These are phyloP conservation scores for Sturnus vulgaris DNA, from an alignment of 2,113 vertebrate species.

Conservation along the genomic window DNA sequence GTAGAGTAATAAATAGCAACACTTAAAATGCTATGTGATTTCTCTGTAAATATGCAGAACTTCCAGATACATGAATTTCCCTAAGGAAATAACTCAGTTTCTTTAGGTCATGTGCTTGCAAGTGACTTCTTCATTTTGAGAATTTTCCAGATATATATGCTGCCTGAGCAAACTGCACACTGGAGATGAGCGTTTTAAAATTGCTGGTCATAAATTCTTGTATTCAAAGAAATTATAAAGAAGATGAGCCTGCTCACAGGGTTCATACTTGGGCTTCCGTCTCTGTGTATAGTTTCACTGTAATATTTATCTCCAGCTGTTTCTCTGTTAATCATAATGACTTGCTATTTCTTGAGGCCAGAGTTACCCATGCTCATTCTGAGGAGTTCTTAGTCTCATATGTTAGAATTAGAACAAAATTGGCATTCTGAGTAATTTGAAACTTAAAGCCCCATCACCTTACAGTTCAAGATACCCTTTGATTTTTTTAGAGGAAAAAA, in stretches of 20 bases:
- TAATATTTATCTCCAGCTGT: neutral
- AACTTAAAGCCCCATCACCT: neutral
- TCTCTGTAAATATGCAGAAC: neutral
- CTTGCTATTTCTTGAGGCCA: neutral
- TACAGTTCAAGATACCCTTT: neutral
- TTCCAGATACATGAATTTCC: neutral
- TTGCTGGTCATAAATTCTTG: neutral
- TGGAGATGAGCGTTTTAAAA: neutral
- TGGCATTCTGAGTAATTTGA: neutral
- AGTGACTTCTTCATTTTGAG: neutral
- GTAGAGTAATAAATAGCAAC: neutral
- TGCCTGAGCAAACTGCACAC: neutral
- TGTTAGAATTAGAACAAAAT: neutral
- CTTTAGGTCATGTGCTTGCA: neutral
- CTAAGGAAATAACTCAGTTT: neutral
- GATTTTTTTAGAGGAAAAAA: neutral
- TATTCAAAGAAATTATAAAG: neutral
- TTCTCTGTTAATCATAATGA: neutral
- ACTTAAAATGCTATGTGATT: neutral
- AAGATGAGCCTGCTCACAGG: neutral
- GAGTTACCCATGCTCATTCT: neutral
- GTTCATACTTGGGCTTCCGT: neutral
- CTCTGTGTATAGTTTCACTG: neutral
- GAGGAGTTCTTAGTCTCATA: neutral
- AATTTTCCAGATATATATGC: neutral